Conservation (phyloP, 1,140 invertebrate species). For the Brachionus paranguensis region DNA sequence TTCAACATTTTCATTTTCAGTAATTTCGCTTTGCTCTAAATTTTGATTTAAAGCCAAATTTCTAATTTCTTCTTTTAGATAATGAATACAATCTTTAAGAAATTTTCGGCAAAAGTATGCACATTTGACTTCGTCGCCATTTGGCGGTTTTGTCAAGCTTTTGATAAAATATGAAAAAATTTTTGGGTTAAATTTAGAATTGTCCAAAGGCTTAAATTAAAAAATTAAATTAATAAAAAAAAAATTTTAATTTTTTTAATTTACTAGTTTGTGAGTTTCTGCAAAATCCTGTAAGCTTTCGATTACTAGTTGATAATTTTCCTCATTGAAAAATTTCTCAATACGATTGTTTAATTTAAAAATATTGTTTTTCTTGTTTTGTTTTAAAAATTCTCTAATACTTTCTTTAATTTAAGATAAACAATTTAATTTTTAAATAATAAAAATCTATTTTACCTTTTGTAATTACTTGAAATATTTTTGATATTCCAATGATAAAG, state of each 20-base stretch:
- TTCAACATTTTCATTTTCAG: not conserved
- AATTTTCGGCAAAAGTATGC: conserved; percentile 34
- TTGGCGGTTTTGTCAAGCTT: not conserved
- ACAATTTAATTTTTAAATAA: not conserved
- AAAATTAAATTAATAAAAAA: not conserved
- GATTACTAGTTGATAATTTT: not conserved
- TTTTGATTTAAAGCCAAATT: not conserved
- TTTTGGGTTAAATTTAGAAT: conserved; percentile 16
- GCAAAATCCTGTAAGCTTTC: conserved; percentile 17
- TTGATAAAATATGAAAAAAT: not conserved
- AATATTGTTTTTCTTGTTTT: conserved; percentile 4
- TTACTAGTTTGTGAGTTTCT: conserved; percentile 20
- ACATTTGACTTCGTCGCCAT: not conserved
- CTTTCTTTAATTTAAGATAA: not conserved
- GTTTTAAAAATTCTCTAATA: conserved; percentile 27
- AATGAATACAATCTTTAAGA: not conserved
- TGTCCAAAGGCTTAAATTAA: not conserved
- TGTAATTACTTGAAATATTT: conserved; percentile 1
- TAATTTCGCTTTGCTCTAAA: not conserved
- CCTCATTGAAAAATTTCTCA: not conserved
- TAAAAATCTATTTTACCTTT: not conserved
- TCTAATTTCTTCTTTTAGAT: not conserved
- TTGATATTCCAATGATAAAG: not conserved
- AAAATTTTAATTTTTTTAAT: not conserved
- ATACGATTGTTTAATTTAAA: not conserved